Percentiles rank a stretch among this genome's conserved stretches.
phyloP scores from a whole-genome alignment of 2,113 vertebrate genomes.

The Scartelaos histophorus region DNA sequence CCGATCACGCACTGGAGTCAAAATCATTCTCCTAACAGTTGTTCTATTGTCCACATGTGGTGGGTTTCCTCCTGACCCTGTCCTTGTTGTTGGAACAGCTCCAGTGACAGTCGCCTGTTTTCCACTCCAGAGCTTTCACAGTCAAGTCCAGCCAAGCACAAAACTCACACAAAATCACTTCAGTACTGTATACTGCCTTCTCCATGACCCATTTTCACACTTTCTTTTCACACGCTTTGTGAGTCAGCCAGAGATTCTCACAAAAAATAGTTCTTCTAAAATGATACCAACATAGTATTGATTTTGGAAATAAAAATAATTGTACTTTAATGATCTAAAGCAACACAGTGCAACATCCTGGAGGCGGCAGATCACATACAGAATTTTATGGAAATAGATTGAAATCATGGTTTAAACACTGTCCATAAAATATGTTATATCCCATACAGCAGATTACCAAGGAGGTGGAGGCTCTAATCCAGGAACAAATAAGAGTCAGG shows the following conservation, averaged over 20 bases:
- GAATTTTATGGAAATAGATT: too few species aligned
- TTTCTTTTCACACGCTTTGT: too few species aligned
- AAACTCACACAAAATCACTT: conserved; percentile 3
- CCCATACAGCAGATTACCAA: too few species aligned
- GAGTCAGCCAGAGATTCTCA: neutral
- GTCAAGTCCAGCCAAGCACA: conserved; percentile 26
- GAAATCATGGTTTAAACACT: too few species aligned
- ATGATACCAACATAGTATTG: neutral
- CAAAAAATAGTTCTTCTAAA: neutral
- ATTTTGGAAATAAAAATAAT: neutral
- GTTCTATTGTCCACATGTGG: neutral
- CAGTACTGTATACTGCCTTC: conserved; percentile 3
- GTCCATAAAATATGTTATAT: too few species aligned
- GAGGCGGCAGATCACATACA: too few species aligned
- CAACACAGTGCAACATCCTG: too few species aligned
- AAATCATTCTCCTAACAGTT: neutral
- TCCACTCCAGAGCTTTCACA: conserved; percentile 37
- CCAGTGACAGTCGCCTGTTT: conserved; percentile 22
- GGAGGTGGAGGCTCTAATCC: too few species aligned
- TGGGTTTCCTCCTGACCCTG: neutral
- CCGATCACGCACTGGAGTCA: neutral
- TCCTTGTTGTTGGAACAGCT: conserved; percentile 20
- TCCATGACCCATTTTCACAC: conserved; percentile 3
- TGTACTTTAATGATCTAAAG: neutral
- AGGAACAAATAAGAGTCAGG: too few species aligned